Conservation (phyloP, 2,888 invertebrate genomes). For the Argyra leucocephala region DNA sequence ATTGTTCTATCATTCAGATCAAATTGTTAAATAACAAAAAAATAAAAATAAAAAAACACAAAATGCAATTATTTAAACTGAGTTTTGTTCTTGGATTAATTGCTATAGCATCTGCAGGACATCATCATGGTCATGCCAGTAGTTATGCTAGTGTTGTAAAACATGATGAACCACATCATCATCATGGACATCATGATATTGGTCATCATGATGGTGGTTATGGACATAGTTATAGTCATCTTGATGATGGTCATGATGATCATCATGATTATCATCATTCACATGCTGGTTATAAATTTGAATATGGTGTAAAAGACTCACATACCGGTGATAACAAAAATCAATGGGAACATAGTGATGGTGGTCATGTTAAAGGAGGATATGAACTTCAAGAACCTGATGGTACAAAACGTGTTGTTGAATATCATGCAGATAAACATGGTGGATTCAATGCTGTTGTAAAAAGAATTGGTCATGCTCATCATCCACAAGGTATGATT, state of each 20-base stretch:
- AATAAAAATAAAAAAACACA: background rate
- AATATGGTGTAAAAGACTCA: constrained; percentile 4
- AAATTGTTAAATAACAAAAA: background rate
- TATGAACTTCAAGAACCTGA: constrained; percentile 46
- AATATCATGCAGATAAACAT: constrained; percentile 45
- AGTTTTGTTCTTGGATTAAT: background rate
- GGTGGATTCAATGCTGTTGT: constrained; percentile 47
- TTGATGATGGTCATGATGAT: constrained; percentile 14
- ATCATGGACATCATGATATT: background rate
- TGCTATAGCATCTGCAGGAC: background rate
- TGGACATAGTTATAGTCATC: background rate
- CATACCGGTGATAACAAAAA: background rate
- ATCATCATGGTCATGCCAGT: constrained; percentile 10
- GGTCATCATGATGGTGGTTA: constrained; percentile 14
- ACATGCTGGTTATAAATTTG: background rate
- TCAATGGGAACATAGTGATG: constrained; percentile 1
- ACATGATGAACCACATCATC: constrained; percentile 13
- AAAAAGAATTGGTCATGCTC: constrained; percentile 43
- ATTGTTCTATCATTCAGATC: background rate
- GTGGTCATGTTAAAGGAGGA: constrained; percentile 26
- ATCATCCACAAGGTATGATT: constrained; percentile 28
- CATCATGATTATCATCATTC: background rate
- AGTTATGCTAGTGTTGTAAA: constrained; percentile 18
- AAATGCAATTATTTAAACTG: constrained; percentile 4
- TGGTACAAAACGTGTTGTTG: constrained; percentile 45